Evolutionary conservation across 30 jellyfish, hydroid and myxozoan genomes (phyloP).

Genomic region (Hydractinia symbiolongicarpus): DNA sequence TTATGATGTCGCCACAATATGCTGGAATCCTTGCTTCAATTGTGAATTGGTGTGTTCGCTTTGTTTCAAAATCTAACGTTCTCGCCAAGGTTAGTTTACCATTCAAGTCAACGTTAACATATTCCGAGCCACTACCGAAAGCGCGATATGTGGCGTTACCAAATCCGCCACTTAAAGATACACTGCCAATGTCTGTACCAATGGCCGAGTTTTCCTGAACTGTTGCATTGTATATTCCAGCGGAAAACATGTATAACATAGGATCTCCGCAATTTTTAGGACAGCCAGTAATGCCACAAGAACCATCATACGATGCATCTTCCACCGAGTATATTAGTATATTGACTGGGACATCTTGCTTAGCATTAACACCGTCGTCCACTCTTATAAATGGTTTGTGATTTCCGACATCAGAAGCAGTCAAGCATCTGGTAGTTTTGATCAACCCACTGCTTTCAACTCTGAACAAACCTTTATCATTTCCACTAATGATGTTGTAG

Average conservation of each 20-base stretch:
- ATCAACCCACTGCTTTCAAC: conserved; percentile 18
- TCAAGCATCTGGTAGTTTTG: conserved; percentile 4
- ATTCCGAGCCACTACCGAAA: not conserved
- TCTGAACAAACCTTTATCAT: not conserved
- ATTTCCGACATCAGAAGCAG: conserved; percentile 19
- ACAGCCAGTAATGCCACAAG: conserved; percentile 21
- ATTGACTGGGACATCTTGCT: not conserved
- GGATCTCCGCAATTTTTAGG: conserved; percentile 16
- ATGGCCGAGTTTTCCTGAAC: not conserved
- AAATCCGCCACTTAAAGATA: not conserved
- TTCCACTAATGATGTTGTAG: conserved; percentile 11
- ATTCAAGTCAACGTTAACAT: not conserved
- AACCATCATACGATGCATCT: not conserved
- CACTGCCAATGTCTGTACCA: not conserved
- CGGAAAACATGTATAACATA: conserved; percentile 10
- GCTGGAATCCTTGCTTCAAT: conserved; percentile 13
- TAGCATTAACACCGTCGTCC: not conserved
- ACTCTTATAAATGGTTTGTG: not conserved
- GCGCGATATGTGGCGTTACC: not conserved
- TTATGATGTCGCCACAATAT: conserved; percentile 10
- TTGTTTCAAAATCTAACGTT: conserved; percentile 23
- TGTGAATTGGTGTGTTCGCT: not conserved
- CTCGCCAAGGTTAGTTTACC: conserved; percentile 8
- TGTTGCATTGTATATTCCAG: not conserved
- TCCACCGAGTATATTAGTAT: conserved; percentile 1